Percentiles rank a stretch among this genome's conserved stretches.
Conservation (phyloP, 2,888 invertebrate genomes). For the Volucella zonaria region DNA sequence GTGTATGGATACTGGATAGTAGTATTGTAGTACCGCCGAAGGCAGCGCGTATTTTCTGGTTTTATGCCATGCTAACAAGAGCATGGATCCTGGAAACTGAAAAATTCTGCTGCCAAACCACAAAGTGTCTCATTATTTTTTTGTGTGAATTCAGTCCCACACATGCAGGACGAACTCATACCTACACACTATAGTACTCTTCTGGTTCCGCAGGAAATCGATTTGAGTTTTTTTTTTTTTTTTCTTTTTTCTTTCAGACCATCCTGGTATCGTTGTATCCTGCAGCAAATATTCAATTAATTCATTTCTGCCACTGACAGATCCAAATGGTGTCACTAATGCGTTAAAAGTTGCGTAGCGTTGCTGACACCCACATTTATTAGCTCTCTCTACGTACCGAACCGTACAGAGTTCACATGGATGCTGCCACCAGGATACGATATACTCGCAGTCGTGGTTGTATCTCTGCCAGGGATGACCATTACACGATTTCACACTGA, state of each 20-base stretch:
- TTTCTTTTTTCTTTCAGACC: conserved; percentile 7
- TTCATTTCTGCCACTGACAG: conserved; percentile 74
- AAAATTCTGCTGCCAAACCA: conserved; percentile 55
- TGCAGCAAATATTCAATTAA: conserved; percentile 71
- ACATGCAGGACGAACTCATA: neutral
- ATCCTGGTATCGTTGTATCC: conserved; percentile 41
- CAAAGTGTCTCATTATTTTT: conserved; percentile 69
- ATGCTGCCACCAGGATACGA: conserved; percentile 15
- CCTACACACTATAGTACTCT: neutral
- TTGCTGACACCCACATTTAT: conserved; percentile 64
- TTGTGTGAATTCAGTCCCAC: conserved; percentile 25
- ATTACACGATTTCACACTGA: conserved; percentile 71
- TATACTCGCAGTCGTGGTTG: neutral
- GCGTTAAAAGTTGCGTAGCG: conserved; percentile 70
- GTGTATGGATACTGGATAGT: too few relatives aligned
- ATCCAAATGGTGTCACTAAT: conserved; percentile 74
- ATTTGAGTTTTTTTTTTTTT: conserved; percentile 40
- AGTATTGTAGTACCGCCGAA: conserved; percentile 52
- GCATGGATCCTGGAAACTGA: conserved; percentile 39
- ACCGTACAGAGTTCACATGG: conserved; percentile 17
- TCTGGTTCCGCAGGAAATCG: conserved; percentile 28
- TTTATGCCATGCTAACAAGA: conserved; percentile 40
- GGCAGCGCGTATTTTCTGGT: conserved; percentile 50
- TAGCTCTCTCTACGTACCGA: conserved; percentile 37
- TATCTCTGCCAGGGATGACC: conserved; percentile 44